phyloP scores from a whole-genome alignment of 2,113 vertebrate species.

The Leucosticte australis region DNA sequence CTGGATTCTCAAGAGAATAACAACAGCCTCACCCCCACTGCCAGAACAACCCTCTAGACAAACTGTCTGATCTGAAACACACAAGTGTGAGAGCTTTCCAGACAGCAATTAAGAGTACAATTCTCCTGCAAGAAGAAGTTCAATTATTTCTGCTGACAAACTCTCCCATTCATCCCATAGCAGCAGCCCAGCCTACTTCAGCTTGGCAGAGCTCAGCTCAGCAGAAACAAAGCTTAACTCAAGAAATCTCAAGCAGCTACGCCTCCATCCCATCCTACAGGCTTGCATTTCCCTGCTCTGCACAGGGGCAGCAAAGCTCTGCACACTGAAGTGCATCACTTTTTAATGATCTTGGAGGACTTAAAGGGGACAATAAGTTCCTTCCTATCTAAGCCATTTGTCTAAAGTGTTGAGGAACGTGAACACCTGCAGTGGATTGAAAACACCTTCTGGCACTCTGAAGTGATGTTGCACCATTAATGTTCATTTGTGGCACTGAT shows the following conservation, averaged over 20 bases:
- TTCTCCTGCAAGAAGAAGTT: not conserved
- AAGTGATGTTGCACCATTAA: not conserved
- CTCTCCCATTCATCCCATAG: not conserved
- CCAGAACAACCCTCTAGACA: not conserved
- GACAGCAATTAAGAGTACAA: not conserved
- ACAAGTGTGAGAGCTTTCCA: not conserved
- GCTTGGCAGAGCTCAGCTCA: not conserved
- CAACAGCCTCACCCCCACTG: not conserved
- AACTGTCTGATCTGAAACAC: not conserved
- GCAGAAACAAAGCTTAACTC: not conserved
- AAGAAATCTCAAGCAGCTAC: not conserved
- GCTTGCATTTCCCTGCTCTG: not conserved
- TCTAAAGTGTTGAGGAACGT: not conserved
- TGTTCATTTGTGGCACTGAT: not conserved
- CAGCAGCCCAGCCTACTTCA: conserved; percentile 1
- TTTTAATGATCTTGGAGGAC: not conserved
- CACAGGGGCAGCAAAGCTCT: not conserved
- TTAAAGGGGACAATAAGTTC: not conserved
- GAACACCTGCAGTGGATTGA: not conserved
- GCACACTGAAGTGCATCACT: fast-evolving
- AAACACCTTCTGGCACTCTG: not conserved
- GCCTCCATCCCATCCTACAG: not conserved
- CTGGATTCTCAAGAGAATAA: not conserved
- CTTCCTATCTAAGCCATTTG: not conserved
- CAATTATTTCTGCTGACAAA: conserved; percentile 7